Evolutionary conservation across 2,797 vertebrate species (phyloP).

Genomic region (Sebastiscus tertius): DNA sequence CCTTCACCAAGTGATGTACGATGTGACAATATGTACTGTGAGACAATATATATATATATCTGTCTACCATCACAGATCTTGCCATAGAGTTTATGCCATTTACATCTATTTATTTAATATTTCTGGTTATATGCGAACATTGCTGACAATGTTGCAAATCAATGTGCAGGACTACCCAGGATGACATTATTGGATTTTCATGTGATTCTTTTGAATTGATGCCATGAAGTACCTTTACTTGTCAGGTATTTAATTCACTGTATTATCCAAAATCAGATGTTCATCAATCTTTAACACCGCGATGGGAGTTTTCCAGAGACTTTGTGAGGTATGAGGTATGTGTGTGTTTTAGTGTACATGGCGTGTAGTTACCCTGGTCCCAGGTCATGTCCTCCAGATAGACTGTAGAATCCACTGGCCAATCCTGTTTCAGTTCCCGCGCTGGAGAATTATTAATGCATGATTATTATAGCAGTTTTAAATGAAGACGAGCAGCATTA

Average conservation of each 20-base stretch:
- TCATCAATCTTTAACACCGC: neutral
- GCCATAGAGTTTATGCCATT: neutral
- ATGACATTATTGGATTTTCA: neutral
- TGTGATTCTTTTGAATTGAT: neutral
- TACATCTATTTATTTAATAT: neutral
- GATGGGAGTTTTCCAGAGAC: neutral
- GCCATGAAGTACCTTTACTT: neutral
- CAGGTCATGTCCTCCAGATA: conserved; percentile 89
- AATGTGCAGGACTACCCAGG: neutral
- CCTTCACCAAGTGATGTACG: neutral
- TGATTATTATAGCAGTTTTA: neutral
- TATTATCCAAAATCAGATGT: neutral
- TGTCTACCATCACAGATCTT: neutral
- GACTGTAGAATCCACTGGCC: conserved; percentile 88
- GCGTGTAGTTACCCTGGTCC: conserved; percentile 83
- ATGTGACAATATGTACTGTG: neutral
- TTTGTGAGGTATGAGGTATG: no score
- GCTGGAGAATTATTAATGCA: conserved; percentile 73
- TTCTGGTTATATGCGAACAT: neutral
- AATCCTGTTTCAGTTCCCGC: conserved; percentile 84
- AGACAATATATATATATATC: neutral
- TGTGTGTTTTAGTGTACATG: neutral
- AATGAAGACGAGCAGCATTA: neutral
- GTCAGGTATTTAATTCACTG: neutral
- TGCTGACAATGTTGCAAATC: neutral